Conservation (phyloP, 2,113 vertebrate species). For the Hirundichthys speculiger region DNA sequence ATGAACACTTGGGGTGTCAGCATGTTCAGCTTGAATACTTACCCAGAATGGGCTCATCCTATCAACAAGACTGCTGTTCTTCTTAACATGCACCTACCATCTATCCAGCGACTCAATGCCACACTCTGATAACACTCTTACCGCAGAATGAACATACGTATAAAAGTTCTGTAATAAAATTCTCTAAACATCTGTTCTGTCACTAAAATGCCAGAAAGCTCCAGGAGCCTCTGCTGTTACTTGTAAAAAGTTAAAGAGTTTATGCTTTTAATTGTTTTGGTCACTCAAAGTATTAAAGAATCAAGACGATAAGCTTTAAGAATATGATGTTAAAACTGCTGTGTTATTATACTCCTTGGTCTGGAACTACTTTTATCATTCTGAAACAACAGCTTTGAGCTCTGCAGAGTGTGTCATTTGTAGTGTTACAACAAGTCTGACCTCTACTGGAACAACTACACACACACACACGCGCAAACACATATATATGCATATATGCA, state of each 20-base stretch:
- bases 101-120: slow-evolving; percentile 74
- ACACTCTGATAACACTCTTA: slow-evolving; percentile 60
- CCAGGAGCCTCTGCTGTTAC: slow-evolving; percentile 21
- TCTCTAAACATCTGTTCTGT: neutral
- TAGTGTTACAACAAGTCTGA: slow-evolving; percentile 13
- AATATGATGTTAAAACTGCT: neutral
- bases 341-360: neutral
- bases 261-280: slow-evolving; percentile 8
- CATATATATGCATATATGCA: no score
- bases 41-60: slow-evolving; percentile 90
- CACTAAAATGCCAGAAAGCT: neutral
- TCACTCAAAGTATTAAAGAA: neutral
- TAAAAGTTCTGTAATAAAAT: neutral
- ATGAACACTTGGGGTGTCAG: slow-evolving; percentile 94
- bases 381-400: slow-evolving; percentile 1
- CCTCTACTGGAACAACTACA: slow-evolving; percentile 45
- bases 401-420: slow-evolving; percentile 4
- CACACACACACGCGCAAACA: slow-evolving; percentile 21
- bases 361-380: neutral
- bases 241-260: slow-evolving; percentile 1
- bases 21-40: slow-evolving; percentile 88
- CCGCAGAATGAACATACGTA: neutral
- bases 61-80: slow-evolving; percentile 75
- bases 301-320: neutral
- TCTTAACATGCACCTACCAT: slow-evolving; percentile 65